Conservation (phyloP, 1,140 invertebrate species). For the Hylyphantes graminicola region DNA sequence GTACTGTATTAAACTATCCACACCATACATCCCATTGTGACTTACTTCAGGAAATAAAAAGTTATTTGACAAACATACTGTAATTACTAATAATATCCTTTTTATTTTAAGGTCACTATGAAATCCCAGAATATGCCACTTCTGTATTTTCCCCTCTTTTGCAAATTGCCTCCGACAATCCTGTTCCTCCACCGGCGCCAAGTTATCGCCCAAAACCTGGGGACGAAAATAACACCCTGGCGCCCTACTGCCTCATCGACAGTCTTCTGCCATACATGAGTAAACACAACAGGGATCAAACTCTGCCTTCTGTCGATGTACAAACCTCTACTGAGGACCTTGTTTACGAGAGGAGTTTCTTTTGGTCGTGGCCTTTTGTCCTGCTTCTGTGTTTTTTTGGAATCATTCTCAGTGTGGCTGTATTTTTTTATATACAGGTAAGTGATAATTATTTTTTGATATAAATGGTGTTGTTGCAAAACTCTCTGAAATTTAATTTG, state of each 20-base stretch:
- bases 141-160: constrained; percentile 68
- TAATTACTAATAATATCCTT: neutral
- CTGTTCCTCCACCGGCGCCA: neutral
- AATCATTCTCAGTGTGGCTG: constrained; percentile 8
- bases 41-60: no score
- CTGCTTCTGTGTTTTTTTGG: constrained; percentile 5
- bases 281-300: neutral
- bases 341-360: neutral
- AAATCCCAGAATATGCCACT: constrained; percentile 76
- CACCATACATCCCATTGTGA: no score
- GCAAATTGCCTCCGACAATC: constrained; percentile 70
- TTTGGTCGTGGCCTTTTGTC: constrained; percentile 10
- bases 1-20: no score
- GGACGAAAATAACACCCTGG: constrained; percentile 11
- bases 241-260: constrained; percentile 3
- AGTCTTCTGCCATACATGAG: constrained; percentile 6
- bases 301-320: constrained; percentile 1
- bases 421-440: constrained; percentile 41
- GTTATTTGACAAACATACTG: neutral
- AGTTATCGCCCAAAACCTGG: neutral
- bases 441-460: neutral
- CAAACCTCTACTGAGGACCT: constrained; percentile 27
- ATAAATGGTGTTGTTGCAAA: neutral
- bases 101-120: constrained; percentile 75
- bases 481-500: no score